A percentile compares a stretch with the other conserved stretches of the same genome.
phyloP scores from a whole-genome alignment of 2,113 vertebrate species.

The Rhinopomastus cyanomelas region DNA sequence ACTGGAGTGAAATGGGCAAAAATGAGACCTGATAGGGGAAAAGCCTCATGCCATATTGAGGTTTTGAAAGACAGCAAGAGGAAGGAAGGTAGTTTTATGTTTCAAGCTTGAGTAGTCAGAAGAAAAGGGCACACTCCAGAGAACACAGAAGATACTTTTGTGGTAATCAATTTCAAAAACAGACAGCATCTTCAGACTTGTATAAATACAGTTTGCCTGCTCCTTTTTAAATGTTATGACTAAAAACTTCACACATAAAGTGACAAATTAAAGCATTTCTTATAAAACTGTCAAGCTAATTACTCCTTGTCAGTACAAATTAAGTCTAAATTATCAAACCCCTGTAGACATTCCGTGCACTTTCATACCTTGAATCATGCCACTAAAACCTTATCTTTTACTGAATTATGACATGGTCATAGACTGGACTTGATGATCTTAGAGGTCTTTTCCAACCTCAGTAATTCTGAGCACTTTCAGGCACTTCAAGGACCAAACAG shows the following conservation, averaged over 20 bases:
- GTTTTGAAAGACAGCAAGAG: neutral
- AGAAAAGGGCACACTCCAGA: neutral
- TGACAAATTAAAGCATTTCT: neutral
- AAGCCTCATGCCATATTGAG: neutral
- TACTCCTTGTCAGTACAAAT: neutral
- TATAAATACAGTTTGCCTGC: conserved; percentile 16
- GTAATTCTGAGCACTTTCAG: neutral
- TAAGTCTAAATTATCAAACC: neutral
- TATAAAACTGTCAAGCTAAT: neutral
- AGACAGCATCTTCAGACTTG: neutral
- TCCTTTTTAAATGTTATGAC: neutral
- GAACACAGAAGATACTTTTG: neutral
- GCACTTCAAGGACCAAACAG: neutral
- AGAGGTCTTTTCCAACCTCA: too few relatives aligned
- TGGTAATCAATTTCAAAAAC: neutral
- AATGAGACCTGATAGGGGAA: neutral
- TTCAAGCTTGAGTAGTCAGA: neutral
- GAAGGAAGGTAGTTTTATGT: neutral
- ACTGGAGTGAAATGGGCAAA: neutral
- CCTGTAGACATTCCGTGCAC: neutral
- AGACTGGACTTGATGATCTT: too few relatives aligned
- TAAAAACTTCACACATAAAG: neutral
- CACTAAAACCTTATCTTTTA: neutral
- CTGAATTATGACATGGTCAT: neutral
- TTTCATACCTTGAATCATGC: neutral